These are phyloP conservation scores for Schizotus pectinicornis DNA, from an alignment of 2,888 invertebrate species.

Conservation along the genomic window DNA sequence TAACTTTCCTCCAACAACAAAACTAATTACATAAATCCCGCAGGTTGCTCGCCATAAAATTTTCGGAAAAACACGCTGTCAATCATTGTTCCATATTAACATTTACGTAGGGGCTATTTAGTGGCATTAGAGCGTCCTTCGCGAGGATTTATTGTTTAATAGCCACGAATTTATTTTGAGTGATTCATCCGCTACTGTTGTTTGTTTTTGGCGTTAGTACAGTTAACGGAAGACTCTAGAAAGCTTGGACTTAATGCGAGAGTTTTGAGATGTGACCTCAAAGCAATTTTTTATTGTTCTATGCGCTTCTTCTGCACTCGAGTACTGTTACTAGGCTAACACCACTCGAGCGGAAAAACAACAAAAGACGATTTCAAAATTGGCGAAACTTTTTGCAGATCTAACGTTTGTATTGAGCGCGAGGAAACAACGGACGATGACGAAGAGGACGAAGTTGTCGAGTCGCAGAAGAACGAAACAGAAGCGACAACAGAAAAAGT, in stretches of 20 bases:
- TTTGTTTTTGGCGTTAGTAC: slow-evolving; percentile 10
- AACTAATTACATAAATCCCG: background rate
- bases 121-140: slow-evolving; percentile 15
- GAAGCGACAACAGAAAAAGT: slow-evolving; percentile 41
- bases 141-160: slow-evolving; percentile 19
- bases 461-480: slow-evolving; percentile 47
- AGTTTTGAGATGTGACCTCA: slow-evolving; percentile 1
- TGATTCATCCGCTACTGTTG: slow-evolving; percentile 17
- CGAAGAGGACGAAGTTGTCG: slow-evolving; percentile 45
- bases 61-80: background rate
- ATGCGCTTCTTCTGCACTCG: background rate
- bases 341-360: background rate
- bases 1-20: background rate
- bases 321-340: background rate
- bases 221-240: slow-evolving; percentile 19
- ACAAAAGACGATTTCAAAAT: slow-evolving; percentile 13
- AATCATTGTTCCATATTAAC: background rate
- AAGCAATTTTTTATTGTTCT: background rate
- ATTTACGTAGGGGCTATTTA: slow-evolving; percentile 14
- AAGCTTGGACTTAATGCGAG: slow-evolving; percentile 7
- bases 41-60: too few relatives aligned
- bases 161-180: slow-evolving; percentile 16
- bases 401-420: slow-evolving; percentile 69
- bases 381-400: slow-evolving; percentile 55
- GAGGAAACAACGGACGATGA: slow-evolving; percentile 61